These are phyloP conservation scores for Lacerta viridis DNA, from an alignment of 2,797 vertebrate species.

Conservation along the genomic window DNA sequence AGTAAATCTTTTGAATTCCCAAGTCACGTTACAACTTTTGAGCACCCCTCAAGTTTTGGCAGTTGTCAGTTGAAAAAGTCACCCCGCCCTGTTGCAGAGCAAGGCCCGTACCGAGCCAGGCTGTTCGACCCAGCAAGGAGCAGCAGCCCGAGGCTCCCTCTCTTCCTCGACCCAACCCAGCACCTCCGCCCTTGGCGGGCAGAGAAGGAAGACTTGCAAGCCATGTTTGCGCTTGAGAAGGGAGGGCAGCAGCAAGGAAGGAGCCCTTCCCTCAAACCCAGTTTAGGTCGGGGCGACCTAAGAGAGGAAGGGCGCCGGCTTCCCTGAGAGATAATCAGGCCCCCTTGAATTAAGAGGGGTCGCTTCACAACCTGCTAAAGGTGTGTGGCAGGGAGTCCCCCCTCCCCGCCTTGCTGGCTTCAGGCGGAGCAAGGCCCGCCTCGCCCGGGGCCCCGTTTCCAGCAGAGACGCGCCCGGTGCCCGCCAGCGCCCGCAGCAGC, in stretches of 20 bases:
- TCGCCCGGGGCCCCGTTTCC: background rate
- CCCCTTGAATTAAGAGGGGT: background rate
- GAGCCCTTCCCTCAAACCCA: background rate
- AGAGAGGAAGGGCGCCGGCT: background rate
- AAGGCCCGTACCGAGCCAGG: rapidly evolving
- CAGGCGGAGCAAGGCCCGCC: background rate
- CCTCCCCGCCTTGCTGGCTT: background rate
- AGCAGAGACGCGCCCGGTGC: background rate
- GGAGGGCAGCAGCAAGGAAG: background rate
- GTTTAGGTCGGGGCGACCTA: background rate
- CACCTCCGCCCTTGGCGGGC: slow-evolving; percentile 2
- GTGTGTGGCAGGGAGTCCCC: background rate
- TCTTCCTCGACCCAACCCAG: background rate
- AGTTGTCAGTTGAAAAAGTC: too few species aligned
- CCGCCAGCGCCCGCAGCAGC: too few species aligned
- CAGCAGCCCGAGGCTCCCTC: background rate
- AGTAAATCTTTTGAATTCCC: too few species aligned
- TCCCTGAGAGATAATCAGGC: too few species aligned
- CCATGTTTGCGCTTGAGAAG: background rate
- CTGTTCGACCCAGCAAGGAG: background rate
- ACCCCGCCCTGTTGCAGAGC: background rate
- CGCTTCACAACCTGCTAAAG: background rate
- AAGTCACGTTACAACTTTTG: too few species aligned
- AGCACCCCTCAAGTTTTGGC: too few species aligned
- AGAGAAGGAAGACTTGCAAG: background rate